A percentile compares a stretch with the other conserved stretches of the same genome.
Evolutionary conservation across 30 jellyfish, hydroid and myxozoan genomes (phyloP).

Genomic region (Morbakka virulenta): DNA sequence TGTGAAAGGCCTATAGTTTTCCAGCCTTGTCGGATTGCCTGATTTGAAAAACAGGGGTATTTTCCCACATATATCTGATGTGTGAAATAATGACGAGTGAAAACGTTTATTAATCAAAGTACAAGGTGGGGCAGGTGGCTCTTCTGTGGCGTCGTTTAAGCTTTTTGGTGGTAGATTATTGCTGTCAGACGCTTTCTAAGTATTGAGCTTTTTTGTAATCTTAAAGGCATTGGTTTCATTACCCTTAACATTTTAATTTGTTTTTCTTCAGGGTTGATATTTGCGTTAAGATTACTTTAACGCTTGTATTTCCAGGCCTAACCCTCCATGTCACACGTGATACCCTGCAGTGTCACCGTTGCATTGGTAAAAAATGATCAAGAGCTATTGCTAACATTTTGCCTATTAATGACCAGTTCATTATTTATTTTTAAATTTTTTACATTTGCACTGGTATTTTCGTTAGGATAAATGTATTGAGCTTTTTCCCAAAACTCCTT

Average conservation of each 20-base stretch:
- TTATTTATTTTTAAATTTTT: constrained; percentile 7
- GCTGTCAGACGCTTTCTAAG: constrained; percentile 37
- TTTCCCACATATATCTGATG: constrained; percentile 45
- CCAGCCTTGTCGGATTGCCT: constrained; percentile 17
- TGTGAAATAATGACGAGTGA: constrained; percentile 26
- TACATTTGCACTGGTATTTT: constrained; percentile 31
- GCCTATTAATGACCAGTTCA: constrained; percentile 5
- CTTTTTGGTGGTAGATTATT: constrained; percentile 40
- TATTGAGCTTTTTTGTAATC: constrained; percentile 8
- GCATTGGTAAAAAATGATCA: constrained; percentile 37
- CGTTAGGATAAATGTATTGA: constrained; percentile 17
- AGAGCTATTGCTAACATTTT: constrained; percentile 25
- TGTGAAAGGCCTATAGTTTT: constrained; percentile 14
- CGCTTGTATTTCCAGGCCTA: constrained; percentile 29
- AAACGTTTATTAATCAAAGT: constrained; percentile 14
- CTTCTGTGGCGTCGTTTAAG: constrained; percentile 40
- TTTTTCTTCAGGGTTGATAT: constrained; percentile 38
- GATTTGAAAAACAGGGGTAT: constrained; percentile 25
- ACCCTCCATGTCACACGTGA: not conserved
- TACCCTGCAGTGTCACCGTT: constrained; percentile 10
- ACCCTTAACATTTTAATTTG: constrained; percentile 12
- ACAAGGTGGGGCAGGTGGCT: constrained; percentile 25
- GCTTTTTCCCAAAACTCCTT: constrained; percentile 31
- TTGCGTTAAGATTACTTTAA: constrained; percentile 11
- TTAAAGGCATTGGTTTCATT: constrained; percentile 23